Percentiles rank a stretch among this genome's conserved stretches.
phyloP scores from a whole-genome alignment of 2,113 vertebrate species.

The Casuarius casuarius region DNA sequence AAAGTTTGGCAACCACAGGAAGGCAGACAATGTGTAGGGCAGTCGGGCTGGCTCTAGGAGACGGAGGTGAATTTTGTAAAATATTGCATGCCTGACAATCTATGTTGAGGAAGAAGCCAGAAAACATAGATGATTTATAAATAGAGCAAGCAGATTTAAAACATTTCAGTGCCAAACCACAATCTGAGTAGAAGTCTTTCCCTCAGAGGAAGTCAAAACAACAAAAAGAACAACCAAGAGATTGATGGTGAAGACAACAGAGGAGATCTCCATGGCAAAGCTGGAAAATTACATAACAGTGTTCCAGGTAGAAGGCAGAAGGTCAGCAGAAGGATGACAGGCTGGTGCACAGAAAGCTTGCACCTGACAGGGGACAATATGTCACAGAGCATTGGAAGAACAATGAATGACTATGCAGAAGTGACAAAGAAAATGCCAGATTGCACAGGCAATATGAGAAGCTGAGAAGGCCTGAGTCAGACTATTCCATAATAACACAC shows the following conservation, averaged over 20 bases:
- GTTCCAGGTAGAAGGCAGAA: conserved; percentile 39
- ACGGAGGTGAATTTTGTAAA: not conserved
- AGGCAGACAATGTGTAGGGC: not conserved
- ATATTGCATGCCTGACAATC: not conserved
- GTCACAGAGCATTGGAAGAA: not conserved
- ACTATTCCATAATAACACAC: not conserved
- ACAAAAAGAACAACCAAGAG: not conserved
- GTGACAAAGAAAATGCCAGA: not conserved
- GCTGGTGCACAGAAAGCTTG: not conserved
- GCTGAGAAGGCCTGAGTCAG: not conserved
- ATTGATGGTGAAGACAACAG: not conserved
- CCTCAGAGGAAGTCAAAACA: not conserved
- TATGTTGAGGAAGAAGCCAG: not conserved
- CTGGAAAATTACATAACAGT: not conserved
- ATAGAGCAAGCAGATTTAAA: not conserved
- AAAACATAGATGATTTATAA: not conserved
- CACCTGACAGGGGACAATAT: conserved; percentile 15
- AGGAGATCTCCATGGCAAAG: not conserved
- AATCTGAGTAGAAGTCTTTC: not conserved
- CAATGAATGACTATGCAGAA: not conserved
- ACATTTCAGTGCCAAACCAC: not conserved
- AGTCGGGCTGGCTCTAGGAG: not conserved
- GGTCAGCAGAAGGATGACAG: conserved; percentile 29
- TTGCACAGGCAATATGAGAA: not conserved
- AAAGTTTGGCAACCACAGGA: not conserved